Evolutionary conservation across 2,888 invertebrate species (phyloP), one percentile per base, ranked within the genome.

Genomic region (Onthophagus sagittarius): DNA sequence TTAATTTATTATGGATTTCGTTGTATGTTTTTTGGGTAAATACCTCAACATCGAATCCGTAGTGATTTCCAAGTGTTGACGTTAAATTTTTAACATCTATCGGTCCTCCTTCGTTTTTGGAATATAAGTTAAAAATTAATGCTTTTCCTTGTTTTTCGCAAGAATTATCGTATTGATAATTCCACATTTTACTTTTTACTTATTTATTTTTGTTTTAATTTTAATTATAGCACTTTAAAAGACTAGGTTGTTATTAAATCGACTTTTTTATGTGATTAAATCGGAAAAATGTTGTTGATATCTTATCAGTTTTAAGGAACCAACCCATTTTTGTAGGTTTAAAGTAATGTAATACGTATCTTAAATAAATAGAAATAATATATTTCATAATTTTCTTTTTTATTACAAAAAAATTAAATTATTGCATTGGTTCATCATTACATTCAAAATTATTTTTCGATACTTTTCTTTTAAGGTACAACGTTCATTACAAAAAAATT

Each of bases 121-220:
- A n/a, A 23, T 67, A 67, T 23, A 31, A 32, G n/a, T 67, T 67
- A 67, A 67, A 67, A 31, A 67, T 67, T 5, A 67, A 31, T 5
- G 67, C 67, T 23, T 67, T 67, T n/a, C 67, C 67, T 9, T 23
- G 67, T 32, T 67, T 67, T n/a, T 15, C 67, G 31, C 23, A 15
- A 15, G 67, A 31, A 23, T 31, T 23, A n/a, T 67, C 14, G 5
- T 64, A 64, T 15, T 67, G n/a, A 23, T 15, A 67, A 9, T 5
- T 23, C 67, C 6, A 7, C 39, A 53, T 53, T 2, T 53, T 53
- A 9, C 9, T 11, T 7, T 53, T 53, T 23, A 23, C 23, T 23
- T 23, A 23, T 23, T 23, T 23, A 1, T 23, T 23, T 23, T 23
- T 23, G 3, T 1, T 23, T 23, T 23, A 23, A 23, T 3, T 23